Evolutionary conservation across 2,113 vertebrate species (phyloP), one percentile per base, ranked within the genome.

Genomic region (Lepisosteus osseus): DNA sequence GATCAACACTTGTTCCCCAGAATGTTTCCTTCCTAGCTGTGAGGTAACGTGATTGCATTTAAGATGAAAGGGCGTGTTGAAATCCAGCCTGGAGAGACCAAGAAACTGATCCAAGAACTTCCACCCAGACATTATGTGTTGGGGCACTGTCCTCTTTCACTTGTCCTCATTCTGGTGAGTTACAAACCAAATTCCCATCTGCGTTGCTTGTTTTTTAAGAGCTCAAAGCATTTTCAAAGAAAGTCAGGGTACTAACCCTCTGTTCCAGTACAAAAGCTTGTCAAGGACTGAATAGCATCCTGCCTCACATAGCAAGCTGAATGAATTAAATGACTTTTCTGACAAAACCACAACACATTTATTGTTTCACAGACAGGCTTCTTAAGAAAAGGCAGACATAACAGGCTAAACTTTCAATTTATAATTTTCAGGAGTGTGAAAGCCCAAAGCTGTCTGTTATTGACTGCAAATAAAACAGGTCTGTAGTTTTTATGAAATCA

Each of bases 391-490:
- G 67, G 54, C 76, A 65, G 65, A 67, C 74, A 66, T 79, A 67
- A 69, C 67, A 73, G 77, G 77, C 80, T 81, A 68, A 80, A 73
- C 76, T 70, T 79, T 44, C 14, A 40, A 17, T 74, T 65, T 85
- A 79, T 80, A 81, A 84, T 87, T 88, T 84, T 87, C 84, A 77
- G 81, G 80, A 80, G 82, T 87, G 88, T 87, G 84, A 84, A 83
- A 84, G 83, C 82, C 76, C 77, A 71, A 65, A 83, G 79, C 44
- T 73, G 70, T 78, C 74, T 74, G 76, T 86, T 88, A 86, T 86
- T 84, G 84, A 72, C 45, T 3, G 61, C 76, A 81, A 72, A 57
- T 82, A 85, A 67, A 51, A 51, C 9, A 51, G 47, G 47, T 51
- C 9, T 51, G 9, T 9, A 51, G 4, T 51, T 6, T 6, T 51